Conservation (phyloP, 1,140 invertebrate species). For the Odontomachus brunneus region DNA sequence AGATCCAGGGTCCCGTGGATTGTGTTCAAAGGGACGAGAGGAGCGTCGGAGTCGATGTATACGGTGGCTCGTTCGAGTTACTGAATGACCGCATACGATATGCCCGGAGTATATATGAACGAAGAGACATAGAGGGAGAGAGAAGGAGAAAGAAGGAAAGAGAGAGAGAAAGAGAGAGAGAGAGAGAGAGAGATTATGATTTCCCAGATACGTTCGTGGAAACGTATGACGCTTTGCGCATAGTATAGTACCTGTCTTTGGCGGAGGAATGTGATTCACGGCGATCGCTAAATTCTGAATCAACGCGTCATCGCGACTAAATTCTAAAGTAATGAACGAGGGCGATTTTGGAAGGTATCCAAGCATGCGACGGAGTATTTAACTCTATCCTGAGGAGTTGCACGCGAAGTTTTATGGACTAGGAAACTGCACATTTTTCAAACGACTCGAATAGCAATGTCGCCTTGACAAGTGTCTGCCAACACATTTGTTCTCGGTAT, state of each 20-base stretch:
- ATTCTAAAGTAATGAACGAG: not conserved
- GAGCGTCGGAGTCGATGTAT: conserved; percentile 12
- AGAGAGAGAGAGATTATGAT: conserved; percentile 16
- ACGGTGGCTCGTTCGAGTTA: conserved; percentile 46
- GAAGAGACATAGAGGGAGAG: conserved; percentile 19
- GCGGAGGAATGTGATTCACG: conserved; percentile 53
- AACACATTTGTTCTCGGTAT: not conserved
- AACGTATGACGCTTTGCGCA: conserved; percentile 27
- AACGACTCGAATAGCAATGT: too few relatives aligned
- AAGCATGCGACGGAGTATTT: not conserved
- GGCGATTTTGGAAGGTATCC: conserved; percentile 27
- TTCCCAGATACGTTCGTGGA: conserved; percentile 40
- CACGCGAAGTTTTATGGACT: not conserved
- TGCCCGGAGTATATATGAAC: conserved; percentile 54
- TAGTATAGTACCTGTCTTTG: conserved; percentile 27
- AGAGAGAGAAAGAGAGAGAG: too few relatives aligned
- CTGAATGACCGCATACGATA: conserved; percentile 55
- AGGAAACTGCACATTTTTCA: not conserved
- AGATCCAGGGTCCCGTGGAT: conserved; percentile 11
- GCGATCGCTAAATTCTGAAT: conserved; percentile 16
- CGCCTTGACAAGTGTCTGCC: not conserved
- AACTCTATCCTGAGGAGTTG: conserved; percentile 16
- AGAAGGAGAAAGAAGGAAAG: not conserved
- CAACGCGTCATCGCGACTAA: conserved; percentile 24
- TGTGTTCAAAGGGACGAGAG: conserved; percentile 26